Evolutionary conservation across 2,113 vertebrate genomes (phyloP).

Genomic region (Dromas ardeola): DNA sequence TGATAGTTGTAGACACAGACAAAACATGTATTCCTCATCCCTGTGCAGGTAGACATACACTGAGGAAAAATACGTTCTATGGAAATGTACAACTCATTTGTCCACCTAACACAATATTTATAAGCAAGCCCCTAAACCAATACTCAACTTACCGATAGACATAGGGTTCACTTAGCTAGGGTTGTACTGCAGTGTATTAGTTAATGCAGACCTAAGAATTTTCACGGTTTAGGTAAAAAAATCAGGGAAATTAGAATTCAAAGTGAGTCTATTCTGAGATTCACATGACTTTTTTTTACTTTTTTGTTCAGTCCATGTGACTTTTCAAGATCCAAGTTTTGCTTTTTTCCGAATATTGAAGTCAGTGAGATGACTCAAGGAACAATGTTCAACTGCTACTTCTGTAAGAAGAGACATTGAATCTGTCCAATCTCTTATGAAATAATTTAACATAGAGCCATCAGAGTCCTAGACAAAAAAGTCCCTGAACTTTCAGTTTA

Average conservation of each 20-base stretch:
- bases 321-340: neutral
- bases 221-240: neutral
- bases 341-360: neutral
- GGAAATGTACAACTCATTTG: neutral
- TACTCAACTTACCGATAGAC: neutral
- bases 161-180: neutral
- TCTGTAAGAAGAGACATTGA: neutral
- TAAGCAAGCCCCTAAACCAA: neutral
- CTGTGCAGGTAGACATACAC: fast-evolving
- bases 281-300: neutral
- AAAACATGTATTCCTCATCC: neutral
- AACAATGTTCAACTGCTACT: neutral
- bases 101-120: neutral
- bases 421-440: neutral
- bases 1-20: neutral
- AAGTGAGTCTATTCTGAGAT: neutral
- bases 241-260: neutral
- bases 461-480: neutral
- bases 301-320: neutral
- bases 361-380: neutral
- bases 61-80: neutral
- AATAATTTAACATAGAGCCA: neutral
- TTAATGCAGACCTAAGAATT: neutral
- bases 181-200: neutral
- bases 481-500: neutral